phyloP scores from a whole-genome alignment of 2,113 vertebrate species.

The Nothocercus nigrocapillus region DNA sequence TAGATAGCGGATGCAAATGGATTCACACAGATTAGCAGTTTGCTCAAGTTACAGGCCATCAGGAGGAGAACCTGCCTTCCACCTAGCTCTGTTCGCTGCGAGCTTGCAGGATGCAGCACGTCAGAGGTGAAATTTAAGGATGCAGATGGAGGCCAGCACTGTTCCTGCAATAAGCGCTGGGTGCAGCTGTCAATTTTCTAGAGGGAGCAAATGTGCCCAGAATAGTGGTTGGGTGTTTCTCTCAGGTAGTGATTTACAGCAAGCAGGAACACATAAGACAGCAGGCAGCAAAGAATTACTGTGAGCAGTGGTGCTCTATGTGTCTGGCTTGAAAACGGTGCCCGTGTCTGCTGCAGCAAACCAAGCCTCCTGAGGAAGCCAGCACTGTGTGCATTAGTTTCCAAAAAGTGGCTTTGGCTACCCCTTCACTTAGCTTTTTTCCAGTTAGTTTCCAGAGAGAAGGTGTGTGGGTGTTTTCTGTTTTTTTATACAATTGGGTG shows the following conservation, averaged over 20 bases:
- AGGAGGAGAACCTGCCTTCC: fast-evolving
- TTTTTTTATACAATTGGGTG: not conserved
- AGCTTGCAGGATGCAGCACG: not conserved
- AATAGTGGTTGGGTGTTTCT: not conserved
- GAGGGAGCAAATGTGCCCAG: not conserved
- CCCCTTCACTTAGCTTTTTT: not conserved
- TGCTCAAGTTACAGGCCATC: fast-evolving
- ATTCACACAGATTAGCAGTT: not conserved
- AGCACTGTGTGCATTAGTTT: not conserved
- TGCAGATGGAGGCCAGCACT: not conserved
- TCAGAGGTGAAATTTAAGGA: not conserved
- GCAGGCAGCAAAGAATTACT: not conserved
- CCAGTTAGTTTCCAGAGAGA: not conserved
- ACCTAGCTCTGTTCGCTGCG: not conserved
- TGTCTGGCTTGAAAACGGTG: not conserved
- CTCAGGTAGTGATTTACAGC: not conserved
- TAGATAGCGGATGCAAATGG: not conserved
- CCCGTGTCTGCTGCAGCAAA: conserved; percentile 27
- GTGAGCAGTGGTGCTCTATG: no score
- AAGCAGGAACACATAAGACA: not conserved
- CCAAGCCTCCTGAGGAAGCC: not conserved
- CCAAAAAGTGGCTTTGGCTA: not conserved
- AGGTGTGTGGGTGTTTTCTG: not conserved
- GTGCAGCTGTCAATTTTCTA: not conserved
- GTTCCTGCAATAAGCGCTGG: fast-evolving